Evolutionary conservation across 2,113 vertebrate genomes (phyloP).

Genomic region (Fregetta grallaria): DNA sequence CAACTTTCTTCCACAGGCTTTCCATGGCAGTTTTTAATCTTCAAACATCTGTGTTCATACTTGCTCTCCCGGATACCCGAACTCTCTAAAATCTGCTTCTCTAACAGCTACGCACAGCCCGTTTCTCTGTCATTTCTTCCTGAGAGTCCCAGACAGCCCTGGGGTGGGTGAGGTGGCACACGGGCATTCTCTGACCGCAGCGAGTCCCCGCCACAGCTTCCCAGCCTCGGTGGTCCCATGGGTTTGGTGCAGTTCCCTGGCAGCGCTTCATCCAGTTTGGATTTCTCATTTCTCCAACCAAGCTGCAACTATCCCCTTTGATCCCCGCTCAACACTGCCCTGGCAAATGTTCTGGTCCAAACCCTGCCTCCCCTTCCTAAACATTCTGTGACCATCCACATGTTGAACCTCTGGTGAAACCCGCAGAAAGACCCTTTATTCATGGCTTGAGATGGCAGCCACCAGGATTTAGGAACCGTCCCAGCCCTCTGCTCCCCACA

Average conservation of each 20-base stretch:
- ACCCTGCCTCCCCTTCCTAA: background rate
- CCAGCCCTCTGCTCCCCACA: background rate
- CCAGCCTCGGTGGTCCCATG: accelerated
- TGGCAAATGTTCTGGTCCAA: background rate
- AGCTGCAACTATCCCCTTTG: background rate
- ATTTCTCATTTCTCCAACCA: background rate
- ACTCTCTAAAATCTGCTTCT: background rate
- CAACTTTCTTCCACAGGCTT: background rate
- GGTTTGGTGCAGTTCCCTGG: background rate
- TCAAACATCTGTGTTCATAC: accelerated
- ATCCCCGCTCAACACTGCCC: background rate
- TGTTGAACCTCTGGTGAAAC: accelerated
- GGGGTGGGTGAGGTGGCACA: background rate
- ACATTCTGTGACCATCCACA: accelerated
- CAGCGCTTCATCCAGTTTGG: background rate
- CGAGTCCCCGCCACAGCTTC: accelerated
- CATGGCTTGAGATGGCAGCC: background rate
- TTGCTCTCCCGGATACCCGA: background rate
- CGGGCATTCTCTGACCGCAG: accelerated
- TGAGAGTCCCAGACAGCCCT: background rate
- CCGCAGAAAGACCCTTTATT: background rate
- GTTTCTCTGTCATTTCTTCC: background rate
- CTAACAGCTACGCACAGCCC: background rate
- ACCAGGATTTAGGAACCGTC: accelerated
- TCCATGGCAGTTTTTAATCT: background rate